Conservation (phyloP, 2,888 invertebrate species). For the Helleia helle region DNA sequence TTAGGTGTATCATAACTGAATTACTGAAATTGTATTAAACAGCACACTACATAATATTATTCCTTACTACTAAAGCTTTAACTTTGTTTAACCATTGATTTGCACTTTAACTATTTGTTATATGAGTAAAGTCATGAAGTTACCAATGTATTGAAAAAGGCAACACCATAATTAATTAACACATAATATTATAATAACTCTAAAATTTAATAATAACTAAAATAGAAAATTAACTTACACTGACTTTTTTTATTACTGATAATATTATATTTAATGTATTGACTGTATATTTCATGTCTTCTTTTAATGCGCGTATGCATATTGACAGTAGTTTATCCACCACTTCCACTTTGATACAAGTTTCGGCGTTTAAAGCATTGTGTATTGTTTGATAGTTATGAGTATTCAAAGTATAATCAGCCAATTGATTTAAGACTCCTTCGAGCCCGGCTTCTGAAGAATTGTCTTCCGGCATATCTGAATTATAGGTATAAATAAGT, state of each 20-base stretch:
- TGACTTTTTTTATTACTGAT: slow-evolving; percentile 34
- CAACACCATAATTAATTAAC: too few species aligned
- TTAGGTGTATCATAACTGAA: too few species aligned
- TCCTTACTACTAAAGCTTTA: too few species aligned
- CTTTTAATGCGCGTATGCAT: slow-evolving; percentile 36
- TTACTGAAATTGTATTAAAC: too few species aligned
- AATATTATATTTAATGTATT: slow-evolving; percentile 33
- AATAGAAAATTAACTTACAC: slow-evolving; percentile 30
- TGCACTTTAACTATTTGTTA: too few species aligned
- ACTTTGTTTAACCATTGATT: too few species aligned
- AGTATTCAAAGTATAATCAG: slow-evolving; percentile 28
- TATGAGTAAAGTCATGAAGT: too few species aligned
- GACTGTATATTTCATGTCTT: slow-evolving; percentile 33
- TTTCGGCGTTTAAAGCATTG: slow-evolving; percentile 28
- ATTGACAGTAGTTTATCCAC: slow-evolving; percentile 34
- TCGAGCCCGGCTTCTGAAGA: slow-evolving; percentile 24
- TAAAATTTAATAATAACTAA: too few species aligned
- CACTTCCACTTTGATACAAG: slow-evolving; percentile 20
- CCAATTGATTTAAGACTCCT: slow-evolving; percentile 30
- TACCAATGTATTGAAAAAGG: too few species aligned
- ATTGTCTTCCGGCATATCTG: slow-evolving; percentile 41
- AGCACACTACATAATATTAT: too few species aligned
- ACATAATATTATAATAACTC: neutral
- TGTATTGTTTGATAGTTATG: slow-evolving; percentile 31
- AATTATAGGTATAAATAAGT: slow-evolving; percentile 20